Conservation (phyloP, 2,113 vertebrate genomes). For the Sapayoa aenigma region DNA sequence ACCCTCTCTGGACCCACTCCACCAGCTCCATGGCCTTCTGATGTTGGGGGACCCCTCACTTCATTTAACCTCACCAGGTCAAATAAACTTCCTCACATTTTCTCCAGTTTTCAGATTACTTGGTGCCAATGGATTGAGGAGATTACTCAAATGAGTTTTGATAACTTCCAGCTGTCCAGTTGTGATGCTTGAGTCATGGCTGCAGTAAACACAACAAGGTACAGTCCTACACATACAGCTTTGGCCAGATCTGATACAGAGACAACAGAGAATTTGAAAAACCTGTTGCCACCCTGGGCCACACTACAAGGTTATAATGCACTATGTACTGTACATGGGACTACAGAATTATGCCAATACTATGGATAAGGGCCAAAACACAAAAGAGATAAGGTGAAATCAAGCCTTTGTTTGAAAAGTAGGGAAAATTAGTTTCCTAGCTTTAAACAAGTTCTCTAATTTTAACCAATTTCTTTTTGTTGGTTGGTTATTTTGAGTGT, state of each 20-base stretch:
- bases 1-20: not conserved
- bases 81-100: not conserved
- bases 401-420: not conserved
- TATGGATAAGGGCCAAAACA: not conserved
- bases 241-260: not conserved
- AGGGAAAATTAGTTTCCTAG: not conserved
- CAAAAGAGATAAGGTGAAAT: not conserved
- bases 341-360: too few species aligned
- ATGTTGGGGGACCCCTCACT: too few species aligned
- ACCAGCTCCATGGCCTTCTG: not conserved
- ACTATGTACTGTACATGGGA: fast-evolving
- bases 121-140: not conserved
- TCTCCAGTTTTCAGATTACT: not conserved
- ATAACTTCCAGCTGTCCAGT: not conserved
- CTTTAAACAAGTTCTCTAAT: not conserved
- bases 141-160: not conserved
- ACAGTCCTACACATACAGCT: not conserved
- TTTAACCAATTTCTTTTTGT: not conserved
- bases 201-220: not conserved
- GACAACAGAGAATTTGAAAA: not conserved
- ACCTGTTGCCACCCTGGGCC: too few species aligned
- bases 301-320: too few species aligned
- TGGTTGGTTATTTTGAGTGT: not conserved
- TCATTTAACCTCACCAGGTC: too few species aligned
- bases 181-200: too few species aligned